These are phyloP conservation scores for Pocillopora grandis DNA, from an alignment of 92 coral and sea anemone genomes.

Conservation along the genomic window DNA sequence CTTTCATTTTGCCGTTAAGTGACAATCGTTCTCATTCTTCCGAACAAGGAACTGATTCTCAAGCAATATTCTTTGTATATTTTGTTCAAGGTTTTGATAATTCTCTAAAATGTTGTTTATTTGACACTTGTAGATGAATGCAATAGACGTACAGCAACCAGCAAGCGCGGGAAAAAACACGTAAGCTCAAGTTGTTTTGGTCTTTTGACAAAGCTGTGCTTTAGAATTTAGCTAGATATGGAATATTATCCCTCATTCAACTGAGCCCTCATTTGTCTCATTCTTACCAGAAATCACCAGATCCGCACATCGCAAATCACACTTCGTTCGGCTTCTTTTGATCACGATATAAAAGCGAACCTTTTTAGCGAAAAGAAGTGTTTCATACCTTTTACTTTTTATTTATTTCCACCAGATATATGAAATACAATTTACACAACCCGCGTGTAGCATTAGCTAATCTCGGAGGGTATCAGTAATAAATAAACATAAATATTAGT, in stretches of 20 bases:
- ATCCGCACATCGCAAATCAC: slow-evolving; percentile 24
- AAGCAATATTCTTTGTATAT: too few relatives aligned
- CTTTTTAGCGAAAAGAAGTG: slow-evolving; percentile 6
- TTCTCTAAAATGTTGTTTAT: slow-evolving; percentile 6
- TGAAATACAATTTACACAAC: too few relatives aligned
- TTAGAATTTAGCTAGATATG: slow-evolving; percentile 31
- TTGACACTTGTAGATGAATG: slow-evolving; percentile 14
- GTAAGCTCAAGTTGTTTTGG: slow-evolving; percentile 25
- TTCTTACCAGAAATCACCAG: slow-evolving; percentile 14
- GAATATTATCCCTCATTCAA: slow-evolving; percentile 19
- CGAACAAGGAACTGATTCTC: slow-evolving; percentile 18
- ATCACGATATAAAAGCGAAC: slow-evolving; percentile 9
- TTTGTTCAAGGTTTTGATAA: background rate
- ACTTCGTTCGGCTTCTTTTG: slow-evolving; percentile 28
- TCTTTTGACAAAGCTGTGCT: slow-evolving; percentile 28
- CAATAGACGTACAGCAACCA: slow-evolving; percentile 11
- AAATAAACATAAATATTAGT: background rate
- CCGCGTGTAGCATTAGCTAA: slow-evolving; percentile 8
- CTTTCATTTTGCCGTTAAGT: slow-evolving; percentile 23
- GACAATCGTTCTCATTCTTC: slow-evolving; percentile 28
- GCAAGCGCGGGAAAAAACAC: slow-evolving; percentile 31
- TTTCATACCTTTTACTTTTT: slow-evolving; percentile 6
- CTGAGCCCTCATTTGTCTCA: slow-evolving; percentile 28
- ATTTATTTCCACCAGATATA: background rate
- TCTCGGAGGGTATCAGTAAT: background rate